Conservation (phyloP, 1,140 invertebrate genomes). For the Drosophila parvula region DNA sequence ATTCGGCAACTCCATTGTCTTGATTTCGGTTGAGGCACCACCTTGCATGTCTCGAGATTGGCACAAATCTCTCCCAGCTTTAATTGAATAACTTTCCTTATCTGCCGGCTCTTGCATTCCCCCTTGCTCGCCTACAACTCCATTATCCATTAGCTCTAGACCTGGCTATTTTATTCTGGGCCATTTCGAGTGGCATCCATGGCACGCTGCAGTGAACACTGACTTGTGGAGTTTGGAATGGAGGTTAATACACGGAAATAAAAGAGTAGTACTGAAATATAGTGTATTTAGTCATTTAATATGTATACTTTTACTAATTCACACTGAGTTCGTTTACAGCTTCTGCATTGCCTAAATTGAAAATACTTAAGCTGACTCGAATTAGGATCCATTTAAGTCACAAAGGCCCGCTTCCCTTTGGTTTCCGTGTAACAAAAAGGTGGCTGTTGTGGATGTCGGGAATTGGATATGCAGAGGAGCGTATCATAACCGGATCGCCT, state of each 20-base stretch:
- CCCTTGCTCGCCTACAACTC: conserved; percentile 45
- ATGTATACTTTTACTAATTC: too few species aligned
- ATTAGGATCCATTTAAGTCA: neutral
- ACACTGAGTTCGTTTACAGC: too few species aligned
- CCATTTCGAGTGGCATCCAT: conserved; percentile 65
- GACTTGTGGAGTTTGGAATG: conserved; percentile 10
- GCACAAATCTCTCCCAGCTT: conserved; percentile 55
- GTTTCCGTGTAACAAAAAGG: conserved; percentile 2
- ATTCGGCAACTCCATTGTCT: conserved; percentile 11
- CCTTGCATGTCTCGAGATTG: conserved; percentile 63
- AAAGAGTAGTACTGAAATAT: neutral
- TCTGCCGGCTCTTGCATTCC: conserved; percentile 31
- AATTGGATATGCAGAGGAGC: conserved; percentile 59
- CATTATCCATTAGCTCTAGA: conserved; percentile 52
- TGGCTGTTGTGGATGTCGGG: conserved; percentile 13
- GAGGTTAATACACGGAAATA: conserved; percentile 6
- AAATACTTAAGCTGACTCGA: neutral
- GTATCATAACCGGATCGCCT: conserved; percentile 80
- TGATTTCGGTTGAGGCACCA: conserved; percentile 35
- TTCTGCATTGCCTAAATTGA: too few species aligned
- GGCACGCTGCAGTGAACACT: conserved; percentile 74
- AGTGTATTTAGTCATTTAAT: too few species aligned
- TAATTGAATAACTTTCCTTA: conserved; percentile 75
- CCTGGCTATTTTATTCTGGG: conserved; percentile 53
- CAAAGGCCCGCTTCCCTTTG: neutral